Percentiles rank a stretch among this genome's conserved stretches.
phyloP scores from a whole-genome alignment of 2,113 vertebrate genomes.

The Corapipo altera region DNA sequence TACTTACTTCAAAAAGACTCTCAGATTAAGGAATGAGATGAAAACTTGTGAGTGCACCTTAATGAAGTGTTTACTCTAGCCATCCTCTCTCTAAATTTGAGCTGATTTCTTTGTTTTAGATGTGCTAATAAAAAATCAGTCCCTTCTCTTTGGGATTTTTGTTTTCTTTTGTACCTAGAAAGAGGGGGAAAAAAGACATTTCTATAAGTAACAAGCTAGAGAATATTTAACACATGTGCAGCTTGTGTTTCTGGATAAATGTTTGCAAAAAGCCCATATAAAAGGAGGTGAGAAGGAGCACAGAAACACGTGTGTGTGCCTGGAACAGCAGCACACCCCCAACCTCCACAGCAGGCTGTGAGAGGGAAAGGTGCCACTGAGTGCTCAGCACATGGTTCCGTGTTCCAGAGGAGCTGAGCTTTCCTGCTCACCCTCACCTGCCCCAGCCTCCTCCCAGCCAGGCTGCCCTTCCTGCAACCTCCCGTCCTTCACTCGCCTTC shows the following conservation, averaged over 20 bases:
- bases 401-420: background rate
- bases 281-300: background rate
- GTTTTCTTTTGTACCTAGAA: background rate
- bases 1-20: background rate
- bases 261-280: background rate
- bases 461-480: conserved; percentile 50
- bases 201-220: background rate
- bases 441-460: background rate
- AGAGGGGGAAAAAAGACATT: background rate
- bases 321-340: background rate
- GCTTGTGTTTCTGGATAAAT: conserved; percentile 27
- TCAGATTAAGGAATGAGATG: background rate
- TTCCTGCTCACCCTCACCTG: background rate
- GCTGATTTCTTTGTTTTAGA: background rate
- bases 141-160: background rate
- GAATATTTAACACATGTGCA: conserved; percentile 9
- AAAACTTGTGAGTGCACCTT: background rate
- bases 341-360: background rate
- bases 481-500: conserved; percentile 38
- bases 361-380: background rate
- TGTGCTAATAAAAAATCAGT: background rate
- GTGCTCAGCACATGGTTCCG: background rate
- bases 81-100: background rate
- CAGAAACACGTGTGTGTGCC: background rate
- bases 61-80: background rate